phyloP scores from a whole-genome alignment of 2,113 vertebrate species.

The Solenodon paradoxus region DNA sequence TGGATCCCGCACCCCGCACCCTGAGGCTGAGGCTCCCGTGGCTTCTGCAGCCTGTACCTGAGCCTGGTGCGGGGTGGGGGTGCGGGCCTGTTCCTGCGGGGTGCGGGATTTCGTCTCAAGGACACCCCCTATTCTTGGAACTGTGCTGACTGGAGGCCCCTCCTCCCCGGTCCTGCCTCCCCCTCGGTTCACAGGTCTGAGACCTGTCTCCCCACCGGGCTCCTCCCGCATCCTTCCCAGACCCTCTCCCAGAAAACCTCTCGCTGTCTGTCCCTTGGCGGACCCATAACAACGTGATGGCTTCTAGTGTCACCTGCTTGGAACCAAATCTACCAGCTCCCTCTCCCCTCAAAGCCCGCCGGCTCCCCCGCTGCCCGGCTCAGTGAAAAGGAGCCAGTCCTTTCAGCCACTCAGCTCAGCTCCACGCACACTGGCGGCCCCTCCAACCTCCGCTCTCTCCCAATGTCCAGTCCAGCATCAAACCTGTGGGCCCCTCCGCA shows the following conservation, averaged over 20 bases:
- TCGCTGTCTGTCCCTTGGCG: not conserved
- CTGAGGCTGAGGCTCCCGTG: fast-evolving
- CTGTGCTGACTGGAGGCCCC: not conserved
- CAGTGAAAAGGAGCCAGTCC: not conserved
- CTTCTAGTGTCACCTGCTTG: not conserved
- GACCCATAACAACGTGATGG: not conserved
- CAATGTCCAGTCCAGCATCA: fast-evolving
- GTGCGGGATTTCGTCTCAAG: not conserved
- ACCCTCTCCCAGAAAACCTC: not conserved
- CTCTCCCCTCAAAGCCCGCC: not conserved
- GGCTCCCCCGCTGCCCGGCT: not conserved
- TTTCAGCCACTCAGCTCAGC: not conserved
- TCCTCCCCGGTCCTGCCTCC: no score
- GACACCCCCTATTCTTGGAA: not conserved
- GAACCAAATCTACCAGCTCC: not conserved
- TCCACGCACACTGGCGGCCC: no score
- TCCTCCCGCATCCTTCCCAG: not conserved
- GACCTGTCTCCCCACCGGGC: not conserved
- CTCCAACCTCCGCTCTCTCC: no score
- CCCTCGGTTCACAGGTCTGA: not conserved
- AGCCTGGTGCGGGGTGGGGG: fast-evolving
- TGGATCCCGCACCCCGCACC: fast-evolving
- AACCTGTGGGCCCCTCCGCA: fast-evolving
- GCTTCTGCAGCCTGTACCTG: not conserved
- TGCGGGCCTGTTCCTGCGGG: no score